phyloP scores from a whole-genome alignment of 2,113 vertebrate species.

The Poeciliopsis retropinna region DNA sequence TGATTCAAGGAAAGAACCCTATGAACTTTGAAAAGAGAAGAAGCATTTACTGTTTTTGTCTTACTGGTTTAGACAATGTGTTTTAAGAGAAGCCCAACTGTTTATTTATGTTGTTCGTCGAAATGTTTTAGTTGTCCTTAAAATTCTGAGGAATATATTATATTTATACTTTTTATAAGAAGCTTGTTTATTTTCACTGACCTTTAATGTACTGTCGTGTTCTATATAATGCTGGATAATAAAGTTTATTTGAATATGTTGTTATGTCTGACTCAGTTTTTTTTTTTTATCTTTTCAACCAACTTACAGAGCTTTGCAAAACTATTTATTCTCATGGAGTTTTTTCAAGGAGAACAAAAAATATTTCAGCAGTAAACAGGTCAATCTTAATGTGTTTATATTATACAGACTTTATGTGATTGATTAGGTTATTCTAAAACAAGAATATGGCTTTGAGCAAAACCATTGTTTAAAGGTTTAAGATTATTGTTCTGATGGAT shows the following conservation, averaged over 20 bases:
- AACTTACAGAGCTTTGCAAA: not conserved
- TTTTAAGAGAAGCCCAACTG: conserved; percentile 59
- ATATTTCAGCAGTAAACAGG: too few relatives aligned
- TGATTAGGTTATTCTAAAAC: too few relatives aligned
- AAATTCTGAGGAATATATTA: conserved; percentile 71
- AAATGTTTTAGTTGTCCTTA: conserved; percentile 71
- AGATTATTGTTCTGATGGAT: too few relatives aligned
- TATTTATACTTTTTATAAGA: conserved; percentile 84
- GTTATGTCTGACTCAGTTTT: conserved; percentile 8
- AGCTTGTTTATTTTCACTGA: conserved; percentile 73
- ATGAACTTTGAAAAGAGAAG: conserved; percentile 64
- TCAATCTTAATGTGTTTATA: not conserved
- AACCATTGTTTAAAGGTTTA: too few relatives aligned
- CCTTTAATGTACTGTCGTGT: conserved; percentile 66
- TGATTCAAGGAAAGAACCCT: conserved; percentile 53
- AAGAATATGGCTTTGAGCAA: too few relatives aligned
- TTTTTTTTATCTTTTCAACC: not conserved
- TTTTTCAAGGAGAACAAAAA: not conserved
- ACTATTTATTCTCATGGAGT: not conserved
- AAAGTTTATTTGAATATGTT: conserved; percentile 62
- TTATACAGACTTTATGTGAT: not conserved
- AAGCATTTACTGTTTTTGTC: conserved; percentile 75
- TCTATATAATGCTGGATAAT: conserved; percentile 71
- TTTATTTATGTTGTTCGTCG: conserved; percentile 74
- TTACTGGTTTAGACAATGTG: conserved; percentile 80